These are phyloP conservation scores for Hypercompe scribonia DNA, from an alignment of 2,888 invertebrate genomes.

Conservation along the genomic window DNA sequence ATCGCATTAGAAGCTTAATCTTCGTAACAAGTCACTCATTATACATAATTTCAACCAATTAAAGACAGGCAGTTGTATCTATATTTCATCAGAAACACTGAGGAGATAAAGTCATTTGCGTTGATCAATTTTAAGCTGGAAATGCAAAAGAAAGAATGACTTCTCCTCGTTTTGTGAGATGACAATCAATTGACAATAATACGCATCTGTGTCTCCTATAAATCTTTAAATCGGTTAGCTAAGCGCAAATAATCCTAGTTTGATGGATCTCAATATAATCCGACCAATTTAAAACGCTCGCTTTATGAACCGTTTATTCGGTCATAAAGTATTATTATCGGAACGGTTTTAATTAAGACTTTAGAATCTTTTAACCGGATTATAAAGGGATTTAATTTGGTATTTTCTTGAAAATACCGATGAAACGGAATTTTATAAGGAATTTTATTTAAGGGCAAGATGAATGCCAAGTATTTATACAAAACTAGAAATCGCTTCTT, in stretches of 20 bases:
- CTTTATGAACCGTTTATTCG: neutral
- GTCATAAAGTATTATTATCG: constrained; percentile 10
- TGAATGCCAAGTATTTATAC: neutral
- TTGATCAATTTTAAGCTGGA: neutral
- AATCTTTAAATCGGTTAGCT: constrained; percentile 7
- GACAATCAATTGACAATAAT: constrained; percentile 3
- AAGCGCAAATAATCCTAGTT: neutral
- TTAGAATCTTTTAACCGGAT: constrained; percentile 14
- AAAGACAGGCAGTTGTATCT: neutral
- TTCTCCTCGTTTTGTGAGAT: neutral
- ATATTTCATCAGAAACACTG: neutral
- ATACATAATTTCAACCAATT: neutral
- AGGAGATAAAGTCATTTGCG: neutral
- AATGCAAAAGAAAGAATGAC: neutral
- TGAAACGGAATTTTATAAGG: neutral
- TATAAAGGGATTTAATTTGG: neutral
- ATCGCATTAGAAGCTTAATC: neutral
- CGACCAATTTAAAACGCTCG: neutral
- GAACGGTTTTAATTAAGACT: constrained; percentile 10
- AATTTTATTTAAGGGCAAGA: neutral
- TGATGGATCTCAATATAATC: constrained; percentile 12
- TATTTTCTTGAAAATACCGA: constrained; percentile 3
- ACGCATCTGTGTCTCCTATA: constrained; percentile 5
- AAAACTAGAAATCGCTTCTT: neutral
- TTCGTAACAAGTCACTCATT: neutral